A percentile compares a stretch with the other conserved stretches of the same genome.
Evolutionary conservation across 2,113 vertebrate species (phyloP).

Genomic region (Burhinus bistriatus): DNA sequence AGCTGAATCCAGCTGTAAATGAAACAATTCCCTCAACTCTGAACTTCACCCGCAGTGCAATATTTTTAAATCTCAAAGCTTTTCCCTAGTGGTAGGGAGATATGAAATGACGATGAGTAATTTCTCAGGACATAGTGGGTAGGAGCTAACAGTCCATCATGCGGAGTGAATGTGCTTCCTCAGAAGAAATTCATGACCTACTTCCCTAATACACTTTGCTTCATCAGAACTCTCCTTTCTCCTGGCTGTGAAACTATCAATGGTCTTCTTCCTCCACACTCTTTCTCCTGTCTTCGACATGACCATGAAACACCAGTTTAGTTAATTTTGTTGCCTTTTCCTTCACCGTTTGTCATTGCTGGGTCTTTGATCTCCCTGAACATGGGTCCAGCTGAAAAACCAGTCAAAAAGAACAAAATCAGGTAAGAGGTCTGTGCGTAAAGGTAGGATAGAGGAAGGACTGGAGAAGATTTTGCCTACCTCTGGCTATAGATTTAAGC

Average conservation of each 20-base stretch:
- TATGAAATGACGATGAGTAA: background rate
- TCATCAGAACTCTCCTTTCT: background rate
- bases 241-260: background rate
- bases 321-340: background rate
- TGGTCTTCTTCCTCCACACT: background rate
- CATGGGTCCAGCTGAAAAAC: background rate
- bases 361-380: background rate
- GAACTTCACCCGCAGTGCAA: background rate
- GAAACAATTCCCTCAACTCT: background rate
- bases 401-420: background rate
- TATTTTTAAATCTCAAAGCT: background rate
- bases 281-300: background rate
- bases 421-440: background rate
- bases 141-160: background rate
- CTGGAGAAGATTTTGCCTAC: background rate
- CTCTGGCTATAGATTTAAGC: background rate
- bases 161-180: background rate
- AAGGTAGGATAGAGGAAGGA: background rate
- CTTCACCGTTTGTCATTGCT: background rate
- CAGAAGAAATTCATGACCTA: background rate
- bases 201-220: background rate
- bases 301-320: background rate
- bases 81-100: background rate
- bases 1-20: background rate
- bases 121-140: background rate